Conservation (phyloP, 2,888 invertebrate species). For the Parthenolecanium corni region DNA sequence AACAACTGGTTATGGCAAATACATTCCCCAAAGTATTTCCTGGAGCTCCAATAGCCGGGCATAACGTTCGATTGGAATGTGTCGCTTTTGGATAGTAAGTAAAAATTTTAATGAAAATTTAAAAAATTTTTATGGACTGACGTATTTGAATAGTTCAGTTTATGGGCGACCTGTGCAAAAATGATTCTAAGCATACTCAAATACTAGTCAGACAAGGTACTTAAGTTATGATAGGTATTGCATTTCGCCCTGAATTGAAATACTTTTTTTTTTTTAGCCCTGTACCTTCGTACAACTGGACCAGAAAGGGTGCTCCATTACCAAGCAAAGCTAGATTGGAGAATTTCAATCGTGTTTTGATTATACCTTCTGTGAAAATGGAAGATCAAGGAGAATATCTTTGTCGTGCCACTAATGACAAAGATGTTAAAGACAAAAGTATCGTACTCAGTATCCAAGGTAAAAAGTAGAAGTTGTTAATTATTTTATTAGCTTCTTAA, state of each 20-base stretch:
- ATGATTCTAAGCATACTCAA: too few species aligned
- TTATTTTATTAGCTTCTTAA: too few species aligned
- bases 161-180: too few species aligned
- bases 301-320: constrained; percentile 56
- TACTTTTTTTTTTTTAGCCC: constrained; percentile 46
- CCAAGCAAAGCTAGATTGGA: constrained; percentile 60
- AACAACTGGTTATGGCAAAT: constrained; percentile 82
- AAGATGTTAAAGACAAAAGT: constrained; percentile 59
- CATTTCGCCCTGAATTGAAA: too few species aligned
- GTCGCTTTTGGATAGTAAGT: constrained; percentile 86
- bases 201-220: too few species aligned
- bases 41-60: constrained; percentile 78
- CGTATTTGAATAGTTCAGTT: too few species aligned
- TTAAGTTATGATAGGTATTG: too few species aligned
- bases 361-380: constrained; percentile 72
- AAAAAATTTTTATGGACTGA: too few species aligned
- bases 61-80: constrained; percentile 85
- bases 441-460: constrained; percentile 71
- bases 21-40: constrained; percentile 94
- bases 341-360: constrained; percentile 74
- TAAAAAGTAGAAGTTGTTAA: too few species aligned
- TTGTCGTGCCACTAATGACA: constrained; percentile 73
- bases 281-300: constrained; percentile 88
- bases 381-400: constrained; percentile 89
- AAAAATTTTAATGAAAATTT: constrained; percentile 12